Evolutionary conservation across 2,797 vertebrate species (phyloP), one percentile per base, ranked within the genome.

Genomic region (Malacoctenus gilli): DNA sequence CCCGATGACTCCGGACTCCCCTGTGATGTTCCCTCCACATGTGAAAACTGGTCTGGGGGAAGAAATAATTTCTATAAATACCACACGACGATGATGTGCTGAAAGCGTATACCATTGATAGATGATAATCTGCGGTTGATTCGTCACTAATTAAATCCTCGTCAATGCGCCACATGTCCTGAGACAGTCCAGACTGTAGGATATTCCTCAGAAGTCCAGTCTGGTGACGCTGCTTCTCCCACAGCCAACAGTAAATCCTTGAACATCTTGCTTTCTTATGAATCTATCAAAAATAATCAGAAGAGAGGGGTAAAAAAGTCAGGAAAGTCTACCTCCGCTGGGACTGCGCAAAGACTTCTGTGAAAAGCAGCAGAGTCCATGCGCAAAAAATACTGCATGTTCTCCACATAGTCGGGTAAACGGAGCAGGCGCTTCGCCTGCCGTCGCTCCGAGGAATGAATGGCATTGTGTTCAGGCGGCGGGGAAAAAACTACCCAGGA

Each of bases 21-120:
- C 96, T 15, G 94, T 96, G 72, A 97, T 84, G 87, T 94, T 92
- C 71, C 96, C 96, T 8, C 97, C 97, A 82, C 97, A 99, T 59
- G 93, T 87, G 87, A 97, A 98, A 40, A 74, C 79, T 74, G 91
- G 92, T 89, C 97, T 99, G 48, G 10, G 34, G 4, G 16, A 1
- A 18, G 38, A 12, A 31, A 32, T 28, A n/a, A 40, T 68, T 77
- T 37, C 8, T 48, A 14, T 50, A 38, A 31, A 68, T 38, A 54
- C 46, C 9, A 67, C 16, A 56, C 39, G 4, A 66, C 20, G 9
- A 40, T 12, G 1, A 22, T 58, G 5, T 52, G 13, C 34, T 22
- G 14, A 32, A 44, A 41, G n/a, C 10, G 52, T 15, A 15, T 4
- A 25, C 11, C 5, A 31, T 31, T 5, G 11, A 2, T 38, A 42